Percentiles rank a stretch among this genome's conserved stretches.
These are phyloP conservation scores for roundworm (Caenorhabditis elegans) DNA, from an alignment of 1,140 invertebrate genomes.

Conservation along the genomic window WBcel235 BX284602.5:4796001-4796500, in stretches of 20 bases:
- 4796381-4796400: neutral
- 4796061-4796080: too few relatives aligned
- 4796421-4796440: neutral
- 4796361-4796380: neutral
- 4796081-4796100: too few relatives aligned
- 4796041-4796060: too few relatives aligned
- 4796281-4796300: neutral
- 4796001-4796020: too few relatives aligned
- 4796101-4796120: too few relatives aligned
- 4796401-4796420: neutral
- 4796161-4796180: too few relatives aligned
- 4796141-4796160: too few relatives aligned
- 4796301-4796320: conserved; percentile 16
- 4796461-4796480: neutral
- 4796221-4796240: too few relatives aligned
- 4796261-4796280: neutral
- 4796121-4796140: too few relatives aligned
- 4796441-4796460: neutral
- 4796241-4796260: neutral
- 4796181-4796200: too few relatives aligned
- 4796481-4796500: neutral
- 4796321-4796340: neutral
- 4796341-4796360: neutral
- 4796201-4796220: too few relatives aligned
- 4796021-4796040: too few relatives aligned